Conservation (phyloP, 2,113 vertebrate species). For the Pantherophis guttatus region DNA sequence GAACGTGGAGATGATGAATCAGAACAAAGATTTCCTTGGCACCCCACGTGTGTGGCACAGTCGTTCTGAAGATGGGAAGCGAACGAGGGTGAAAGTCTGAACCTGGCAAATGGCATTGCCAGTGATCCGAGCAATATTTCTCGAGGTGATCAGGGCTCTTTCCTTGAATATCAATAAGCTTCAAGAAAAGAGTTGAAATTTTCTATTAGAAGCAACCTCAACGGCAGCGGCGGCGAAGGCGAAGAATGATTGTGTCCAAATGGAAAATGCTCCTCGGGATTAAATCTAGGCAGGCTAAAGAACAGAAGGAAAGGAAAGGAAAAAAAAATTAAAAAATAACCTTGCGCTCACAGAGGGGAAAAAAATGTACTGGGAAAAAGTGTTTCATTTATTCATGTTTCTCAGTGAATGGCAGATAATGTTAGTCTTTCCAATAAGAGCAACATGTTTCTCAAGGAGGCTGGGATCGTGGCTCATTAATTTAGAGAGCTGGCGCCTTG, state of each 20-base stretch:
- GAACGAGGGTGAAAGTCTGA: conserved; percentile 44
- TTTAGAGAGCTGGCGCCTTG: neutral
- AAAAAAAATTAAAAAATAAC: neutral
- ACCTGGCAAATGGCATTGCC: conserved; percentile 43
- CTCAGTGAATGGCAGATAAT: conserved; percentile 16
- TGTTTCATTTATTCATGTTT: conserved; percentile 14
- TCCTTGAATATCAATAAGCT: conserved; percentile 57
- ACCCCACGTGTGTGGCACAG: conserved; percentile 32
- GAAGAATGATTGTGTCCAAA: conserved; percentile 49
- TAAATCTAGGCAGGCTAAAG: conserved; percentile 51
- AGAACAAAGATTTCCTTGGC: conserved; percentile 38
- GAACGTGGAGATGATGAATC: conserved; percentile 32
- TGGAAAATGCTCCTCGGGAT: conserved; percentile 51
- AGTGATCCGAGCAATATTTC: conserved; percentile 57
- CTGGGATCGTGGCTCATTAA: neutral
- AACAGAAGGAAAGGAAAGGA: conserved; percentile 31
- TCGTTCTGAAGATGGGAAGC: conserved; percentile 42
- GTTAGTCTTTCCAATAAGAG: conserved; percentile 18
- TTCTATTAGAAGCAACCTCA: conserved; percentile 54
- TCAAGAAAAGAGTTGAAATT: conserved; percentile 39
- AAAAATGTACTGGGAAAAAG: conserved; percentile 11
- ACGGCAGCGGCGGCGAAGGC: neutral
- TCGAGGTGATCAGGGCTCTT: conserved; percentile 47
- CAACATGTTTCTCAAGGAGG: neutral
- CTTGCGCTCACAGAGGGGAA: conserved; percentile 7